Evolutionary conservation across 2,888 invertebrate genomes (phyloP).

Genomic region (Monoplex corrugatus): DNA sequence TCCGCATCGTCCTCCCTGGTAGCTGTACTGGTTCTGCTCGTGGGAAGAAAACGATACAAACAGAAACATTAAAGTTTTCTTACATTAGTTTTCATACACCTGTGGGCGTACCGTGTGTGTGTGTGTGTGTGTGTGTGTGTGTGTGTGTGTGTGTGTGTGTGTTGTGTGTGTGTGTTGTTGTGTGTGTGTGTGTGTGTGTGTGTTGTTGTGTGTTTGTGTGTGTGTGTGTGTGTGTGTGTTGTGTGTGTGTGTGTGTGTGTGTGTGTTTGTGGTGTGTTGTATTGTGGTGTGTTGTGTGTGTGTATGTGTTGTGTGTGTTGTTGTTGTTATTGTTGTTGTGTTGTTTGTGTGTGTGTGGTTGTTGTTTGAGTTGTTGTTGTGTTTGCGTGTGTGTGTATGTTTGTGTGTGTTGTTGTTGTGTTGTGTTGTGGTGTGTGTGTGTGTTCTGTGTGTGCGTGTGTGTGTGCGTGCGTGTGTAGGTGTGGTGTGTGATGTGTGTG

Average conservation of each 20-base stretch:
- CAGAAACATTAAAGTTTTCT: too few species aligned
- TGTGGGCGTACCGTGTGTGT: too few species aligned
- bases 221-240: not conserved
- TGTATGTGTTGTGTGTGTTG: too few species aligned
- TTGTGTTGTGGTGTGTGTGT: conserved; percentile 4
- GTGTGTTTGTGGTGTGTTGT: too few species aligned
- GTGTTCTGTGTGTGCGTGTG: conserved; percentile 27
- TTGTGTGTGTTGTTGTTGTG: not conserved
- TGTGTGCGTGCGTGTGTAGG: not conserved
- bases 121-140: too few species aligned
- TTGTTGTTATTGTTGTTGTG: not conserved
- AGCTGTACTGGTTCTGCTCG: not conserved
- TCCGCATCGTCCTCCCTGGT: conserved; percentile 88
- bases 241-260: not conserved
- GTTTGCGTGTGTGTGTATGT: conserved; percentile 7
- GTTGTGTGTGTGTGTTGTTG: too few species aligned
- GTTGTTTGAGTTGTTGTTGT: not conserved
- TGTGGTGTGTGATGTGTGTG: too few species aligned
- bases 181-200: too few species aligned
- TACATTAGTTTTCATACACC: too few species aligned
- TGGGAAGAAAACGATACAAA: not conserved
- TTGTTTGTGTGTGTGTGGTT: not conserved
- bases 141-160: too few species aligned
- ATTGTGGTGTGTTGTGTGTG: too few species aligned
- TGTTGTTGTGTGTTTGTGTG: too few species aligned